These are phyloP conservation scores for Epinotia demarniana DNA, from an alignment of 2,888 invertebrate genomes.

Conservation along the genomic window DNA sequence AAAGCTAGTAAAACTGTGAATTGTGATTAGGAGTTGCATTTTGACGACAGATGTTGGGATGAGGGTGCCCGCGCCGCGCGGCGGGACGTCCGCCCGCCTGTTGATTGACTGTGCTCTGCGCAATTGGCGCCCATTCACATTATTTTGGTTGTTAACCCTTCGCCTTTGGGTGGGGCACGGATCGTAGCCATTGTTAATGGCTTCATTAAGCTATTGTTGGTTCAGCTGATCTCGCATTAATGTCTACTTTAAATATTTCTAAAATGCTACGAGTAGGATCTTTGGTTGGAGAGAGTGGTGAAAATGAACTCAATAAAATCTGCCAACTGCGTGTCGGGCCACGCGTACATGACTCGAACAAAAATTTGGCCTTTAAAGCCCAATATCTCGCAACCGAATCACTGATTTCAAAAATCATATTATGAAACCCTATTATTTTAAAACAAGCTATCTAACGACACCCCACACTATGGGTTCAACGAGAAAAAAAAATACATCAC, in stretches of 20 bases:
- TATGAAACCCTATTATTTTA: no score
- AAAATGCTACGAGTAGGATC: not conserved
- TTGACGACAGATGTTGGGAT: conserved; percentile 56
- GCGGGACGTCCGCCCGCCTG: conserved; percentile 53
- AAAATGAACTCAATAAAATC: not conserved
- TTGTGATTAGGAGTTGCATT: conserved; percentile 37
- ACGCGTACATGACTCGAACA: no score
- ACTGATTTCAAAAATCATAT: no score
- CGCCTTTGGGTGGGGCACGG: conserved; percentile 34
- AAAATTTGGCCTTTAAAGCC: no score
- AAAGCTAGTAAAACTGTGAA: conserved; percentile 8
- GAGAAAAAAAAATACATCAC: no score
- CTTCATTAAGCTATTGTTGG: conserved; percentile 39
- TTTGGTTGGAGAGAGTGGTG: not conserved
- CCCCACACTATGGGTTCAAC: no score
- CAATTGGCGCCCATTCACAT: conserved; percentile 48
- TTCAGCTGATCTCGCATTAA: conserved; percentile 33
- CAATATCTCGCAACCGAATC: no score
- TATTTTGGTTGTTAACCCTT: conserved; percentile 47
- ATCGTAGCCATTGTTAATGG: conserved; percentile 36
- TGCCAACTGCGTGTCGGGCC: no score
- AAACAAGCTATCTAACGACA: no score
- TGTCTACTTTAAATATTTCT: not conserved
- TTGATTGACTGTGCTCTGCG: conserved; percentile 44
- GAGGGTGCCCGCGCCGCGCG: conserved; percentile 51